Conservation (phyloP, 2,797 vertebrate genomes). For the Chrysocyon brachyurus region DNA sequence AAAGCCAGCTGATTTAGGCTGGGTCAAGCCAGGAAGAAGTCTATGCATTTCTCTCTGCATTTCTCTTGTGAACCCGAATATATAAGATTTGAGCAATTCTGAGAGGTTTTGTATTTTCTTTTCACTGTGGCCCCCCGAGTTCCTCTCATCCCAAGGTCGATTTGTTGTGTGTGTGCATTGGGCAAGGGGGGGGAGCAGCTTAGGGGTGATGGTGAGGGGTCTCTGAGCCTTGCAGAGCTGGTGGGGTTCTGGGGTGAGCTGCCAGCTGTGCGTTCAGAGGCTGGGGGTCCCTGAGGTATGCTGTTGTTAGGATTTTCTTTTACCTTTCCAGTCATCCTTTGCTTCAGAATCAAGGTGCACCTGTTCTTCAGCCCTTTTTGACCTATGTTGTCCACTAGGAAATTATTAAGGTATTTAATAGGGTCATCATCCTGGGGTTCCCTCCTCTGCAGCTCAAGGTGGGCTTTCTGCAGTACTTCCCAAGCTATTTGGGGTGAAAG, state of each 20-base stretch:
- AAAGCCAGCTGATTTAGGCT: neutral
- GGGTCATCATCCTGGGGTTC: accelerated
- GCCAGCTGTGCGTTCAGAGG: neutral
- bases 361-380: neutral
- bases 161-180: neutral
- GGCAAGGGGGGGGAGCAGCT: no score
- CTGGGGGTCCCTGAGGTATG: neutral
- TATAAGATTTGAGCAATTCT: neutral
- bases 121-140: neutral
- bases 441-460: neutral
- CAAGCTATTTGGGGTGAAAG: neutral
- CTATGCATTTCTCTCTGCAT: neutral
- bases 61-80: neutral
- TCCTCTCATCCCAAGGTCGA: neutral
- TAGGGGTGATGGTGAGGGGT: accelerated
- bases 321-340: neutral
- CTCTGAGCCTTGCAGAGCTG: neutral
- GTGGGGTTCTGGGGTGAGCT: neutral
- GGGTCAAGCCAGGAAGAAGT: neutral
- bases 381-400: neutral
- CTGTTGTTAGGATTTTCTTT: neutral
- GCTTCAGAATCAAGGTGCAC: neutral
- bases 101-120: neutral
- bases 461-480: neutral
- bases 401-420: neutral